Base-by-base conservation (phyloP, 2,113 vertebrate genomes). In the Nannospalax galili region DNA sequence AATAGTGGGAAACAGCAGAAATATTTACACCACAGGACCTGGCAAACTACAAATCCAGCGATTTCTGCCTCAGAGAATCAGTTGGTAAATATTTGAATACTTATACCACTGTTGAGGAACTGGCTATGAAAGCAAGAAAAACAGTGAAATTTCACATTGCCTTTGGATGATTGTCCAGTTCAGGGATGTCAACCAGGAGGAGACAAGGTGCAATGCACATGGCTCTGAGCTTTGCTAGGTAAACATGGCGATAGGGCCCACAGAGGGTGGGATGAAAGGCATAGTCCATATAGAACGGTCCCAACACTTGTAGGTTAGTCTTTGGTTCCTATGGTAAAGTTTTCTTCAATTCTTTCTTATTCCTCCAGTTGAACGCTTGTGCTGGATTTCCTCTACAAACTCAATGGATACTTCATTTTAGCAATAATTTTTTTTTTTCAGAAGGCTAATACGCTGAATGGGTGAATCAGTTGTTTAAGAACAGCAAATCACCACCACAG, bases 81-180 rank as follows among this genome's bases (percentile, higher is more conserved):
- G n/a, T n/a, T n/a, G n/a, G 1, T 7, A 32, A 60, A 15, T 52
- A 19, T 42, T 90, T 35, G 77, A 87, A 79, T 79, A 85, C 82
- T 87, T 87, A 94, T 35, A 65, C 20, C 45, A 92, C 15, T 74
- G 16, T 64, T 48, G 32, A 75, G 60, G n/a, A 95, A 70, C 0
- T 78, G n/a, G 72, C 52, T 94, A 75, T 85, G 60, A 58, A 80
- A 79, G 22, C 24, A 73, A 87, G 64, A 64, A 94, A 89, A 96
- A 78, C 3, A 84, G 35, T 69, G 58, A 79, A 35, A 30, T 72
- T 72, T 69, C 73, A 52, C 48, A 32, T 93, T 67, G 10, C 19
- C 48, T 58, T 90, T 88, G 35, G 79, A 92, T 64, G 80, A 90
- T 2, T 48, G 1, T 42, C 79, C 92, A 73, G 35, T 73, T 82